These are phyloP conservation scores for Melinaea marsaeus DNA, from an alignment of 2,888 invertebrate species.

Conservation along the genomic window DNA sequence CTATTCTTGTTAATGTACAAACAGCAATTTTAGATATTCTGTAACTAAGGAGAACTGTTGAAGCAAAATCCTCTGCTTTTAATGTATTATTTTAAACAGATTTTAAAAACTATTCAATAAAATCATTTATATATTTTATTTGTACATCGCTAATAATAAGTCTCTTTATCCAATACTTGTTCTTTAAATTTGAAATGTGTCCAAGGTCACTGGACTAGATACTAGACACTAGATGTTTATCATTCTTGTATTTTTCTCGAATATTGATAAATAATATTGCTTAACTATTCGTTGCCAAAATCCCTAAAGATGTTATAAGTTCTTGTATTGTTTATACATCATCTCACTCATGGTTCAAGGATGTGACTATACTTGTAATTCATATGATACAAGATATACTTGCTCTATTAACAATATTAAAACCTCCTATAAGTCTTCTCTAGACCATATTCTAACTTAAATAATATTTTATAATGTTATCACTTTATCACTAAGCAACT, in stretches of 20 bases:
- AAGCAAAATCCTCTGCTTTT: conserved; percentile 35
- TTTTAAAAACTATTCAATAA: conserved; percentile 38
- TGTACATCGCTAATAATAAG: conserved; percentile 32
- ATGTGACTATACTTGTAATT: too few species aligned
- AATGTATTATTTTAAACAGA: conserved; percentile 33
- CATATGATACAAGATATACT: too few species aligned
- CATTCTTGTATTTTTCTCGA: conserved; percentile 38
- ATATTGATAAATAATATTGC: conserved; percentile 36
- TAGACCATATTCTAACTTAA: too few species aligned
- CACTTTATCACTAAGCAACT: too few species aligned
- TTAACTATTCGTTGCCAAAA: too few species aligned
- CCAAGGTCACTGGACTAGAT: conserved; percentile 40
- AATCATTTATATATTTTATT: conserved; percentile 35
- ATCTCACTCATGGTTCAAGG: too few species aligned
- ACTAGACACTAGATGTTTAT: conserved; percentile 38
- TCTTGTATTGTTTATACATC: too few species aligned
- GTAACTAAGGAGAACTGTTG: conserved; percentile 32
- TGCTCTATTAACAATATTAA: too few species aligned
- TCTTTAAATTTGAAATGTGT: conserved; percentile 38
- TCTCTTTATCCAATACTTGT: conserved; percentile 35
- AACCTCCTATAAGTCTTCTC: too few species aligned
- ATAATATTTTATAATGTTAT: too few species aligned
- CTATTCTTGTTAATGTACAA: conserved; percentile 35
- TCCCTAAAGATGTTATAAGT: too few species aligned
- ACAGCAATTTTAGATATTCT: conserved; percentile 39